phyloP scores from a whole-genome alignment of 2,797 vertebrate species.

The Mormyrus hasselquistii region DNA sequence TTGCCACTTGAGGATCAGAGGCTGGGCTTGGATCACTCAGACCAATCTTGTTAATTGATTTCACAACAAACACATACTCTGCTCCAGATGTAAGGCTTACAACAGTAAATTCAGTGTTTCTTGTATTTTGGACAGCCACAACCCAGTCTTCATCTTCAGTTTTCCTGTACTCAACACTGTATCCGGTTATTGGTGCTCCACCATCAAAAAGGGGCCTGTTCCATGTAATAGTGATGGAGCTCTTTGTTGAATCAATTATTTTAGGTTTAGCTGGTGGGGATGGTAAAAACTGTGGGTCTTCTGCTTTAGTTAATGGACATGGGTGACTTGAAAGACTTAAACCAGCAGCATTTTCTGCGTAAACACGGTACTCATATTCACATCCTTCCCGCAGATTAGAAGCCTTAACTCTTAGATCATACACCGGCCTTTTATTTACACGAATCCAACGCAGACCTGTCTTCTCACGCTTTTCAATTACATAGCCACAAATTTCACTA shows the following conservation, averaged over 20 bases:
- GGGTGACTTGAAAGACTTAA: slow-evolving; percentile 83
- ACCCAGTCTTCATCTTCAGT: slow-evolving; percentile 80
- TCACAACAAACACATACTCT: slow-evolving; percentile 83
- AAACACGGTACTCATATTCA: slow-evolving; percentile 95
- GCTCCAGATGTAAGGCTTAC: slow-evolving; percentile 71
- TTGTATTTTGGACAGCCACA: slow-evolving; percentile 73
- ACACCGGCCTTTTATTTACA: slow-evolving; percentile 94
- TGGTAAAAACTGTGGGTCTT: slow-evolving; percentile 88
- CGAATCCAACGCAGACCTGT: slow-evolving; percentile 85
- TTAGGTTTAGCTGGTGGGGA: slow-evolving; percentile 85
- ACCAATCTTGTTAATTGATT: slow-evolving; percentile 89
- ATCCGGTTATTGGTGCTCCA: slow-evolving; percentile 81
- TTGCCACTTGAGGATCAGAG: slow-evolving; percentile 78
- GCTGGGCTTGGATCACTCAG: slow-evolving; percentile 82
- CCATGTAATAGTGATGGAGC: slow-evolving; percentile 82
- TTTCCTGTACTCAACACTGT: slow-evolving; percentile 84
- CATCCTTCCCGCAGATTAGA: slow-evolving; percentile 82
- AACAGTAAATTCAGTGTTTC: slow-evolving; percentile 79
- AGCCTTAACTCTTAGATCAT: slow-evolving; percentile 92
- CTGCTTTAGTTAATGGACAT: slow-evolving; percentile 75
- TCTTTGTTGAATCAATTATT: slow-evolving; percentile 77
- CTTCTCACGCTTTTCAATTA: slow-evolving; percentile 93
- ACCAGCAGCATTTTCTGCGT: slow-evolving; percentile 92
- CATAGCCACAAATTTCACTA: slow-evolving; percentile 84
- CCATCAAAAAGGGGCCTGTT: slow-evolving; percentile 94